phyloP scores from a whole-genome alignment of 2,888 invertebrate species.

The Ochropleura plecta region DNA sequence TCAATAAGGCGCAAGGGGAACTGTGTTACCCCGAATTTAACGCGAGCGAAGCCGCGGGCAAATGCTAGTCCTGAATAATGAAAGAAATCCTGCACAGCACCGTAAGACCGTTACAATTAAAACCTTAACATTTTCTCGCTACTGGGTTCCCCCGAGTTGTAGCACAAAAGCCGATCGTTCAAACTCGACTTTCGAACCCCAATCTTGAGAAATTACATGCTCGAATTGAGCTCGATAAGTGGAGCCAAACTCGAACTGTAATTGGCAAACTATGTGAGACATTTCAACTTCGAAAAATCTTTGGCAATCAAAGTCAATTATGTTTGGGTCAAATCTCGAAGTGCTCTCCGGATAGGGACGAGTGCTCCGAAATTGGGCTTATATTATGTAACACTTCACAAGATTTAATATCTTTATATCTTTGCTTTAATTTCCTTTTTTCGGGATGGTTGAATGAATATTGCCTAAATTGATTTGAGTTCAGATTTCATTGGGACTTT shows the following conservation, averaged over 20 bases:
- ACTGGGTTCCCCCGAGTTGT: not conserved
- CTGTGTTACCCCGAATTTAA: too few species aligned
- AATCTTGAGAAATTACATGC: constrained; percentile 34
- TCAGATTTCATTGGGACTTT: too few species aligned
- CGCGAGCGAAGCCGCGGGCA: too few species aligned
- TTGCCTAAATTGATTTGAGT: not conserved
- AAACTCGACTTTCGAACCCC: constrained; percentile 2
- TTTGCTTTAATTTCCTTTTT: constrained; percentile 9
- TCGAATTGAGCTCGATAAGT: constrained; percentile 36
- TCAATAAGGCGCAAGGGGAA: too few species aligned
- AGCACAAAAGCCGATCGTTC: constrained; percentile 19
- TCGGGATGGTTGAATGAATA: not conserved
- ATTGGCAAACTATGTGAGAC: constrained; percentile 41
- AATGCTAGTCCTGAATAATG: too few species aligned
- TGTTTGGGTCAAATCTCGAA: constrained; percentile 33
- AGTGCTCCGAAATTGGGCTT: constrained; percentile 37
- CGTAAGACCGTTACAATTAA: not conserved
- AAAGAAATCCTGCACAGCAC: too few species aligned
- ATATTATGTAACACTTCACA: constrained; percentile 21
- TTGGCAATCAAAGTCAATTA: constrained; percentile 38
- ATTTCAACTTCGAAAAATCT: constrained; percentile 32
- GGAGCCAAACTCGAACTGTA: constrained; percentile 18
- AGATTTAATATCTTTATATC: constrained; percentile 24
- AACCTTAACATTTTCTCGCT: constrained; percentile 3
- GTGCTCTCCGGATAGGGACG: constrained; percentile 36